A percentile compares a stretch with the other conserved stretches of the same genome.
Evolutionary conservation across 2,113 vertebrate species (phyloP).

Genomic region (Galeopterus variegatus): DNA sequence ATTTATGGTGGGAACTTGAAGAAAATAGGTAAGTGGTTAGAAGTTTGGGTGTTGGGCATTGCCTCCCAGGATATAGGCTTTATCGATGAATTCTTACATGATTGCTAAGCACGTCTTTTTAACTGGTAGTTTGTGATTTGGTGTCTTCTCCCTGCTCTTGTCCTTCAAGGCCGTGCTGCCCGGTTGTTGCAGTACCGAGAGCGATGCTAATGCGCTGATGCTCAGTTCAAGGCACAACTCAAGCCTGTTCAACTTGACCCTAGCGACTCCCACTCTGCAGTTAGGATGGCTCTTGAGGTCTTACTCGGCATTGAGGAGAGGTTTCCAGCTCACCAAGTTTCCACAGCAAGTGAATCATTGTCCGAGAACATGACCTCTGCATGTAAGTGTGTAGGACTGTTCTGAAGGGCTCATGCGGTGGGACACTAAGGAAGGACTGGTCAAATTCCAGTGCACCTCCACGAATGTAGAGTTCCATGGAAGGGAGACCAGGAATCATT

Average conservation of each 20-base stretch:
- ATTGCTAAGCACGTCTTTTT: neutral
- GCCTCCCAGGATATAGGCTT: neutral
- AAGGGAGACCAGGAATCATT: neutral
- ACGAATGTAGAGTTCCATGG: neutral
- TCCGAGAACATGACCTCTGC: neutral
- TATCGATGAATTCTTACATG: conserved; percentile 21
- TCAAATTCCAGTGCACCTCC: neutral
- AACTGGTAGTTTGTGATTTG: neutral
- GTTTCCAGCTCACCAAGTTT: conserved; percentile 11
- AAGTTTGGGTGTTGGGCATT: neutral
- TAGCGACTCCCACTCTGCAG: too few relatives aligned
- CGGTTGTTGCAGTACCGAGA: conserved; percentile 36
- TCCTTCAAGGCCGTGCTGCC: neutral
- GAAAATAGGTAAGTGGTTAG: neutral
- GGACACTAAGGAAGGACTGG: conserved; percentile 5
- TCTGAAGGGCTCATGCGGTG: neutral
- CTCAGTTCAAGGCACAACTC: neutral
- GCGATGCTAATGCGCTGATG: neutral
- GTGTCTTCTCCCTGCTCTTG: neutral
- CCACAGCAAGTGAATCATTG: neutral
- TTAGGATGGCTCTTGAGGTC: neutral
- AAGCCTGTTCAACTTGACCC: neutral
- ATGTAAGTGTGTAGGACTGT: neutral
- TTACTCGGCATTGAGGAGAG: neutral
- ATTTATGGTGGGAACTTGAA: neutral